phyloP scores from a whole-genome alignment of 2,888 invertebrate species.

The Trachelus iudaicus region DNA sequence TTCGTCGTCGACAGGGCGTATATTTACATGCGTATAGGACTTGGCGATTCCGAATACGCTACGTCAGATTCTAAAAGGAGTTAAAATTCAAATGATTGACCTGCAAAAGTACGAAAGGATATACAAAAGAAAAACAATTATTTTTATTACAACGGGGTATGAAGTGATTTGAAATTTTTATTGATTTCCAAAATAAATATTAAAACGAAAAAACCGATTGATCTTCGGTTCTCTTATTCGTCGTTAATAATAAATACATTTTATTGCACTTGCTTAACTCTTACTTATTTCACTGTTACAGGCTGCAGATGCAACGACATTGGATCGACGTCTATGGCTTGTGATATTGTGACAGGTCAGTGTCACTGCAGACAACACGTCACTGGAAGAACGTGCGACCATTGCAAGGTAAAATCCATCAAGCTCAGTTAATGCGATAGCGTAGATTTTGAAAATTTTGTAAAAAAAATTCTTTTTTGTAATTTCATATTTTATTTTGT shows the following conservation, averaged over 20 bases:
- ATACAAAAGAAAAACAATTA: too few relatives aligned
- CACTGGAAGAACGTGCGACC: slow-evolving; percentile 79
- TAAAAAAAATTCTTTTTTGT: neutral
- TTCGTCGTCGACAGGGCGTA: neutral
- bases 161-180: too few relatives aligned
- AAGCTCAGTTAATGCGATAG: neutral
- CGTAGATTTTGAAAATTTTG: neutral
- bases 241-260: neutral
- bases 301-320: slow-evolving; percentile 86
- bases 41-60: neutral
- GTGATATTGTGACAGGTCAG: slow-evolving; percentile 82
- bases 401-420: slow-evolving; percentile 73
- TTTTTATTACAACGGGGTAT: too few relatives aligned
- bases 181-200: neutral
- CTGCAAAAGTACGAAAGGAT: neutral
- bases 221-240: neutral
- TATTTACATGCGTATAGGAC: neutral
- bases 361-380: slow-evolving; percentile 81
- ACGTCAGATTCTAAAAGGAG: neutral
- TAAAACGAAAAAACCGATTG: neutral
- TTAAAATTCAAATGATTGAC: neutral
- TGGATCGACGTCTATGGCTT: slow-evolving; percentile 77
- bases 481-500: neutral
- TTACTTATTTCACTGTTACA: slow-evolving; percentile 68
- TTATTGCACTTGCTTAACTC: neutral